Percentiles rank a stretch among this genome's conserved stretches.
phyloP scores from a whole-genome alignment of 2,888 invertebrate species.

The Xestia xanthographa region DNA sequence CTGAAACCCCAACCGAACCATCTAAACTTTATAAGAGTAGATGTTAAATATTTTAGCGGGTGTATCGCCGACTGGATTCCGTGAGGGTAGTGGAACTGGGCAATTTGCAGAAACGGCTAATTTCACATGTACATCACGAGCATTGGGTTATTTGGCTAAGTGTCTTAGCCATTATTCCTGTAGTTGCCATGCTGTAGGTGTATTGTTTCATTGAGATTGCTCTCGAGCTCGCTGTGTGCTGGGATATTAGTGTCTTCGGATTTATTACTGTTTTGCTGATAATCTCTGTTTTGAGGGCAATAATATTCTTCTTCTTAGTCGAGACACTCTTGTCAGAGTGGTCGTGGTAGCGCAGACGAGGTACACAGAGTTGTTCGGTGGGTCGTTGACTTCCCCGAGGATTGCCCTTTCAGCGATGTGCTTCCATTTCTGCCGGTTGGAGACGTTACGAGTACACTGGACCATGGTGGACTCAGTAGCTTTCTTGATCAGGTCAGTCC shows the following conservation, averaged over 20 bases:
- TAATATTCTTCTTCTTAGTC: too few species aligned
- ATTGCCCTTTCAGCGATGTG: too few species aligned
- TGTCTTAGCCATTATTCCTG: conserved; percentile 48
- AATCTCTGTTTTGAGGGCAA: not conserved
- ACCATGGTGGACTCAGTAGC: too few species aligned
- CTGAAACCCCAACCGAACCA: conserved; percentile 25
- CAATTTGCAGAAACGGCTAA: conserved; percentile 71
- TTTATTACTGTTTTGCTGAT: not conserved
- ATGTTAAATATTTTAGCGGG: conserved; percentile 70
- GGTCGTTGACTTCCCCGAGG: too few species aligned
- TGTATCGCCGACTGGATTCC: conserved; percentile 48
- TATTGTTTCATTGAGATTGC: conserved; percentile 39
- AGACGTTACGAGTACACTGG: too few species aligned
- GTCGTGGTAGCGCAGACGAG: too few species aligned
- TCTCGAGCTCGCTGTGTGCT: not conserved
- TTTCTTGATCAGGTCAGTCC: too few species aligned
- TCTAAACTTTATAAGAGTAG: conserved; percentile 66
- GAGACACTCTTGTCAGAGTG: too few species aligned
- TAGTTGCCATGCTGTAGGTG: conserved; percentile 19
- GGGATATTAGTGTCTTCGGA: not conserved
- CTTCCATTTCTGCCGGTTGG: too few species aligned
- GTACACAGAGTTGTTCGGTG: too few species aligned
- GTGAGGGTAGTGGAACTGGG: conserved; percentile 63
- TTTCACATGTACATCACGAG: conserved; percentile 63
- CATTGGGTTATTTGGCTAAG: conserved; percentile 54